phyloP scores from a whole-genome alignment of 2,888 invertebrate genomes.

The Cephus sareptanus region DNA sequence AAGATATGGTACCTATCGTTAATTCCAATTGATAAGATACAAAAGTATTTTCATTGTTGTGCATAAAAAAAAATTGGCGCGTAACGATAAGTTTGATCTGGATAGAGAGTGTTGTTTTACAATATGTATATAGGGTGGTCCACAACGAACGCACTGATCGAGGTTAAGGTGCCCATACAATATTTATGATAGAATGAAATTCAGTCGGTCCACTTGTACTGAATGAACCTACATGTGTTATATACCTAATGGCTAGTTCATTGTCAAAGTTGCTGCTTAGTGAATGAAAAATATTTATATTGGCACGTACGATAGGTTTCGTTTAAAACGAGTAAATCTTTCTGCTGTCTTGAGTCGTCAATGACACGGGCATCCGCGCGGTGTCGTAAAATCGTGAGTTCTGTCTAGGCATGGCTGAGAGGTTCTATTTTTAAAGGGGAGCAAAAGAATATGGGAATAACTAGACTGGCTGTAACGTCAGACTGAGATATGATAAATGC shows the following conservation, averaged over 20 bases:
- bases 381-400: not conserved
- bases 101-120: not conserved
- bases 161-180: not conserved
- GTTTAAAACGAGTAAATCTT: not conserved
- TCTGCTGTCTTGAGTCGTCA: not conserved
- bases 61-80: not conserved
- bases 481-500: not conserved
- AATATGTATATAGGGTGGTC: not conserved
- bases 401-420: not conserved
- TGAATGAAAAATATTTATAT: not conserved
- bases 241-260: not conserved
- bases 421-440: not conserved
- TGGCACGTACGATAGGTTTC: not conserved
- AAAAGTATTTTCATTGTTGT: not conserved
- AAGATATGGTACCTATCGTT: conserved; percentile 3
- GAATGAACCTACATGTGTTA: not conserved
- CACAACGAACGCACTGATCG: not conserved
- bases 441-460: not conserved
- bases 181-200: not conserved
- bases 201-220: not conserved
- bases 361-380: not conserved
- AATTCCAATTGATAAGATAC: not conserved
- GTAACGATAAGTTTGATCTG: not conserved
- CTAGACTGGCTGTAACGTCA: not conserved
- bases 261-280: not conserved